Base-by-base conservation (phyloP, 2,888 invertebrate species). In the Chelonus formosanus region DNA sequence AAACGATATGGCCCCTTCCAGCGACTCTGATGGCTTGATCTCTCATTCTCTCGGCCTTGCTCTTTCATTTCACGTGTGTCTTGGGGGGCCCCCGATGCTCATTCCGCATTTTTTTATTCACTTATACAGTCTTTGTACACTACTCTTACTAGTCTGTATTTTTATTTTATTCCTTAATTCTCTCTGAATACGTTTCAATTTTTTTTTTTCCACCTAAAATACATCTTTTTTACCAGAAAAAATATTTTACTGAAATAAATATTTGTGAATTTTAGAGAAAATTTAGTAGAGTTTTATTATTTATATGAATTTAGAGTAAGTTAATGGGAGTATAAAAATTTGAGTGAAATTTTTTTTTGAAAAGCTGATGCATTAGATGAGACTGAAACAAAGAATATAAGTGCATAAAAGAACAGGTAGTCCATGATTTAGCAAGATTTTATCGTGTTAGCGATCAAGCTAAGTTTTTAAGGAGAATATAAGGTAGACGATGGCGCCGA, bases 361-460 rank as follows among this genome's bases (percentile, higher is more conserved):
- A 20, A 20, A 20, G 20, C 20, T 20, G 20, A 20, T 20, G 20
- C 20, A 20, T 20, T 20, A 20, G 20, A 2, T 20, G 20, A 20
- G 20, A 20, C 20, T 20, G 20, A 20, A 20, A 20, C 2, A 20
- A 20, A 20, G 20, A 20, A 20, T 20, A 20, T 20, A 20, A 20
- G 20, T 20, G 20, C 20, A 20, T 20, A 20, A 20, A 61, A 58
- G 55, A 74, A 78, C 82, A 82, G 83, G 83, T 83, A 82, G 81
- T 75, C 80, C 78, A 79, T 83, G 83, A 83, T 32, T 82, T 81
- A 82, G 83, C 83, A 83, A 79, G 71, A 83, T 82, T 81, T 80
- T 80, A 80, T 81, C 81, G 58, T 20, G 31, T 48, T 59, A 45
- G 58, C 47, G 67, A 67, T 47, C 67, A 52, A 68, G 64, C 55